Evolutionary conservation across 2,888 invertebrate genomes (phyloP).

Genomic region (Zaprionus lineosus): DNA sequence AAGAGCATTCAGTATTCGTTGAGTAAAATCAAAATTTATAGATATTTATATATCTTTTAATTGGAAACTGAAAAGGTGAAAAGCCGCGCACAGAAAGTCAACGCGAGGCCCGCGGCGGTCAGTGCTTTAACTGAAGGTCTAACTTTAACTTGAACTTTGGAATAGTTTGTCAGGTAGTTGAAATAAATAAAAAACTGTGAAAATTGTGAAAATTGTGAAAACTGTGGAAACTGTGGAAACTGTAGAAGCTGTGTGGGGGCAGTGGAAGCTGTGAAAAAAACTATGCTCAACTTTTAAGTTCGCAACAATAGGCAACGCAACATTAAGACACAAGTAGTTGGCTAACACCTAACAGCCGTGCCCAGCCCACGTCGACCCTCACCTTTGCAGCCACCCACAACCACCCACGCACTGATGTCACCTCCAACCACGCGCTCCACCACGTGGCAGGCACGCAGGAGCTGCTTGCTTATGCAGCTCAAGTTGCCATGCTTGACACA

Average conservation of each 20-base stretch:
- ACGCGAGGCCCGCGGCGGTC: slow-evolving; percentile 41
- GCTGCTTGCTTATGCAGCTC: slow-evolving; percentile 74
- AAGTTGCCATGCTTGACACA: slow-evolving; percentile 73
- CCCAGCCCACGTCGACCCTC: no score
- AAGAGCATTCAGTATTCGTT: neutral
- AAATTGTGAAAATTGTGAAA: slow-evolving; percentile 13
- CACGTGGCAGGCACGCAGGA: slow-evolving; percentile 39
- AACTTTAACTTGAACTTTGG: slow-evolving; percentile 52
- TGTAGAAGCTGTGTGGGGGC: no score
- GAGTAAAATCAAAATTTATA: no score
- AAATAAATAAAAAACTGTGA: neutral
- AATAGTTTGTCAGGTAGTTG: slow-evolving; percentile 36
- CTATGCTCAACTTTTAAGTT: slow-evolving; percentile 34
- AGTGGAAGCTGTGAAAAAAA: neutral
- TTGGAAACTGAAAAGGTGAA: slow-evolving; percentile 43
- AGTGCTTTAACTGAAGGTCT: slow-evolving; percentile 49
- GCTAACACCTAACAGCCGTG: slow-evolving; percentile 10
- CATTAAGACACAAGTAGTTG: slow-evolving; percentile 21
- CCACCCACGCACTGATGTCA: neutral
- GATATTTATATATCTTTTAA: no score
- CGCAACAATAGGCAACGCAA: slow-evolving; percentile 38
- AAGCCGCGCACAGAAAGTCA: slow-evolving; percentile 44
- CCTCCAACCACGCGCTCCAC: neutral
- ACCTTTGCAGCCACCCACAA: no score
- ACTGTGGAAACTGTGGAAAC: slow-evolving; percentile 3